A percentile compares a stretch with the other conserved stretches of the same genome.
phyloP scores from a whole-genome alignment of 64 coral and sea anemone species.

The Montipora sp. region DNA sequence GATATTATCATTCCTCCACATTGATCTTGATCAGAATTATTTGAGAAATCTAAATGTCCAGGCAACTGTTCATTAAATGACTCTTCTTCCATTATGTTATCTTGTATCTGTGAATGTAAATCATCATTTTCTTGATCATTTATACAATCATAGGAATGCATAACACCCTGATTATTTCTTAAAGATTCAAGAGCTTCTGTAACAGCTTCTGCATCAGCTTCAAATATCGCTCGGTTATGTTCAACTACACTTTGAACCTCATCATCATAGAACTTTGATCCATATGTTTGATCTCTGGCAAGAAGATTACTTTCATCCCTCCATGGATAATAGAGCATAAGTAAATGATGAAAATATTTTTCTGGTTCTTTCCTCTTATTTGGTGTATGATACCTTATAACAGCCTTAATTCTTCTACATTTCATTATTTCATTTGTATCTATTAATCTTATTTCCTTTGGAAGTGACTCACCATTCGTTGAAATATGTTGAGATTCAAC shows the following conservation, averaged over 20 bases:
- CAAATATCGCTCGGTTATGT: constrained; percentile 37
- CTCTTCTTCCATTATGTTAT: constrained; percentile 30
- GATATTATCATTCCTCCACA: neutral
- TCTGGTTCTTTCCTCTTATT: constrained; percentile 64
- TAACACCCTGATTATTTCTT: constrained; percentile 23
- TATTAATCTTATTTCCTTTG: constrained; percentile 42
- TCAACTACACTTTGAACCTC: constrained; percentile 39
- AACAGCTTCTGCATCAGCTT: constrained; percentile 49
- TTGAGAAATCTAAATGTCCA: constrained; percentile 13
- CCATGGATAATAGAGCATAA: constrained; percentile 47
- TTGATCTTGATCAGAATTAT: neutral
- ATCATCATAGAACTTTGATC: constrained; percentile 38
- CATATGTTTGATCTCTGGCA: no score
- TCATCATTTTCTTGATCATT: constrained; percentile 64
- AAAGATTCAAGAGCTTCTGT: constrained; percentile 22
- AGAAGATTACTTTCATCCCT: no score
- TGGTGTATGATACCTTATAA: constrained; percentile 54
- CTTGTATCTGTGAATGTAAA: constrained; percentile 5
- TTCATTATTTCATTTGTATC: constrained; percentile 66
- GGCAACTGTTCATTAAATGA: constrained; percentile 63
- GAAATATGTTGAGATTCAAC: constrained; percentile 14
- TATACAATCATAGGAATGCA: constrained; percentile 38
- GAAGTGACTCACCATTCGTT: constrained; percentile 13
- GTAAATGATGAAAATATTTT: constrained; percentile 39
- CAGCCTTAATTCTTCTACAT: constrained; percentile 69